phyloP scores from a whole-genome alignment of 2,888 invertebrate genomes.

The Cephus sareptanus region DNA sequence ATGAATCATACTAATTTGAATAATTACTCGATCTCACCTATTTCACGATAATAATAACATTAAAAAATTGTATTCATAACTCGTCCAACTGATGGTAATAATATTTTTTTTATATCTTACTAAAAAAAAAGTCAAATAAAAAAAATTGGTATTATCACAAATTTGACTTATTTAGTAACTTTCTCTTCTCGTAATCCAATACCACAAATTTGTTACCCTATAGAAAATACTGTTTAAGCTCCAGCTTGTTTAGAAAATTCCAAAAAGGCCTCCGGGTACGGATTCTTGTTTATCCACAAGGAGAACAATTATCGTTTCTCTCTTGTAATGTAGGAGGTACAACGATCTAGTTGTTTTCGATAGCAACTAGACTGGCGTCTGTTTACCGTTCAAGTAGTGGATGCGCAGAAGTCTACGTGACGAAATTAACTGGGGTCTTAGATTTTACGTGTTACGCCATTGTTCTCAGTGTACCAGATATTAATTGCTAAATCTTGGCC shows the following conservation, averaged over 20 bases:
- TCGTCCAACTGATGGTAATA: background rate
- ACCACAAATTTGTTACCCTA: background rate
- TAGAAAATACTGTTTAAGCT: background rate
- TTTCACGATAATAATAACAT: background rate
- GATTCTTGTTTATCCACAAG: conserved; percentile 2
- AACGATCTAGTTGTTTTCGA: background rate
- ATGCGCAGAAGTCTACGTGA: background rate
- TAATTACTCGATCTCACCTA: background rate
- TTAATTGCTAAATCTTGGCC: background rate
- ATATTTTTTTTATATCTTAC: background rate
- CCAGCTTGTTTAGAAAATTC: background rate
- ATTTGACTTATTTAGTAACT: background rate
- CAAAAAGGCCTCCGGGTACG: background rate
- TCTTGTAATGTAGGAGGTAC: background rate
- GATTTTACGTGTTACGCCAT: background rate
- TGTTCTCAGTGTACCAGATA: background rate
- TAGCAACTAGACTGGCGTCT: background rate
- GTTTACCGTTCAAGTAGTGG: background rate
- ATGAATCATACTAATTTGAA: background rate
- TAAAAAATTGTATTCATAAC: background rate
- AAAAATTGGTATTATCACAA: background rate
- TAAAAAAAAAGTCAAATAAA: background rate
- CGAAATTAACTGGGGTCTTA: background rate
- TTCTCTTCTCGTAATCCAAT: background rate
- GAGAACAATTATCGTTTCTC: background rate